Percentiles rank a stretch among this genome's conserved stretches.
phyloP scores from a whole-genome alignment of 2,113 vertebrate species.

The Corythoichthys intestinalis region DNA sequence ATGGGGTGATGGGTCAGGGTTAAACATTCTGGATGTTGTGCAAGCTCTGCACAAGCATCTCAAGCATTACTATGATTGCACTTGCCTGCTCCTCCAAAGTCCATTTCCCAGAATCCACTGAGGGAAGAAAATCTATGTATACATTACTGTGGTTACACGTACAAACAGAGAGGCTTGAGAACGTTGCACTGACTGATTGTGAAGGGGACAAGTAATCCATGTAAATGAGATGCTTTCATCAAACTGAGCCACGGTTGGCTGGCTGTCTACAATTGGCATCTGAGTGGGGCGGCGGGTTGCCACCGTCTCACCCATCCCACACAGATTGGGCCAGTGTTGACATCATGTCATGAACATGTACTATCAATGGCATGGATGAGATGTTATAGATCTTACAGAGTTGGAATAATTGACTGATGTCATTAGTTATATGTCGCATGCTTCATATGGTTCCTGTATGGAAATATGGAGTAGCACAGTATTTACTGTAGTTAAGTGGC shows the following conservation, averaged over 20 bases:
- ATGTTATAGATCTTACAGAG: conserved; percentile 3
- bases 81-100: conserved; percentile 25
- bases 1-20: conserved; percentile 33
- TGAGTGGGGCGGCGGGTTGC: conserved; percentile 28
- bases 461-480: conserved; percentile 13
- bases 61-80: conserved; percentile 60
- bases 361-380: neutral
- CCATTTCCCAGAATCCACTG: conserved; percentile 37
- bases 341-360: conserved; percentile 8
- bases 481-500: neutral
- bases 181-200: conserved; percentile 46
- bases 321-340: conserved; percentile 41
- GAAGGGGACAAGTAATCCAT: conserved; percentile 41
- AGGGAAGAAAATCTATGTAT: conserved; percentile 33
- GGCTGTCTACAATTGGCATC: conserved; percentile 49
- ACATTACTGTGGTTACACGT: conserved; percentile 47
- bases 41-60: conserved; percentile 49
- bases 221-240: conserved; percentile 54
- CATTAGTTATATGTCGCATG: conserved; percentile 12
- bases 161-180: conserved; percentile 37
- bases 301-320: conserved; percentile 2
- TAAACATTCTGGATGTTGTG: conserved; percentile 50
- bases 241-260: conserved; percentile 50
- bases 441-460: conserved; percentile 16
- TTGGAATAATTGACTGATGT: conserved; percentile 33